Base-by-base conservation (phyloP, 2,113 vertebrate species). In the Sprattus sprattus region DNA sequence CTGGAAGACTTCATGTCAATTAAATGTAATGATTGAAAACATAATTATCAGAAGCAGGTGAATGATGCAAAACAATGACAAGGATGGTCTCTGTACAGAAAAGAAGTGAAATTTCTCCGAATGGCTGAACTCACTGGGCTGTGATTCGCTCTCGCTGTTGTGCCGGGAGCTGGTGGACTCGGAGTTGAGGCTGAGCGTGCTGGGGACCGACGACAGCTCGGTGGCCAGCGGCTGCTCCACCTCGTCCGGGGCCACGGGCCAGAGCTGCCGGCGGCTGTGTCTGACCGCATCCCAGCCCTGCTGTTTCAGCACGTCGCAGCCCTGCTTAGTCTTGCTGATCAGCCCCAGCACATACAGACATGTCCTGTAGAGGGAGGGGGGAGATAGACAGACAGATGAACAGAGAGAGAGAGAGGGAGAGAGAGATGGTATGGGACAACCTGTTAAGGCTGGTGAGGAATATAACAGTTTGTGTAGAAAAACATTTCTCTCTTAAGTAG, bases 71-170 rank as follows among this genome's bases (percentile, higher is more conserved):
- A 20, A 15, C 5, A 16, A 20, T 20, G 18, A 60, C 20, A 22
- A 20, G 18, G 54, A 60, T 22, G 18, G 18, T 60, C 54, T 60
- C 20, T 54, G 20, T 20, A 6, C 54, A 39, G 39, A 39, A 39
- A 39, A 39, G 39, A 39, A 39, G 6, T 22, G 3, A 22, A 3
- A 3, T 6, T 22, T 1, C 52, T 18, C 54, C 22, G 54, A 3
- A 0, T 22, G 67, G 13, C 60, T 15, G 4, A 25, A 91, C 96
- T 96, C 90, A 97, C 96, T 96, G 20, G 96, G 96, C 6, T 95
- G 96, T 60, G 95, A 96, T 90, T 97, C 96, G 0, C 96, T 96
- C 91, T 97, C 96, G 86, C 96, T 97, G 89, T 97, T 97, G 89
- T 97, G 95, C 57, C 95, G 93, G 52, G 96, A 97, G 92, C 95